Evolutionary conservation across 2,797 vertebrate species (phyloP).

Genomic region (Notolepis coatsorum): DNA sequence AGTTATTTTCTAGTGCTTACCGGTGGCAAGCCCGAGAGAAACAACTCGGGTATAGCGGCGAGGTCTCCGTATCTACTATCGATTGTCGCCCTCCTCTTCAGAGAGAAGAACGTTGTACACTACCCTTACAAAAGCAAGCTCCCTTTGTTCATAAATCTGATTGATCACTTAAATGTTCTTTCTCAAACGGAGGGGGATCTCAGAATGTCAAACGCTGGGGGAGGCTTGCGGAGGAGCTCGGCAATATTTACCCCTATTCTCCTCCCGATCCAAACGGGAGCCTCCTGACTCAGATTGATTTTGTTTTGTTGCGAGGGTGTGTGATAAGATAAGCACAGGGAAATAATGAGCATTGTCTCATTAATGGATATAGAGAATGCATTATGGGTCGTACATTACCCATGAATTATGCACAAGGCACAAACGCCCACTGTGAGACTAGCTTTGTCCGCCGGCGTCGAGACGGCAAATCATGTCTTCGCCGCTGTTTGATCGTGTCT

Average conservation of each 20-base stretch:
- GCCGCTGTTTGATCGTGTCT: conserved; percentile 49
- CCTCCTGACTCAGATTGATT: conserved; percentile 67
- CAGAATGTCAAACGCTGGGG: conserved; percentile 40
- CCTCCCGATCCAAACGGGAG: conserved; percentile 40
- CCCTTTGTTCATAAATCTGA: conserved; percentile 61
- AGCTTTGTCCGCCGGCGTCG: conserved; percentile 31
- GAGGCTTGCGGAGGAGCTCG: conserved; percentile 27
- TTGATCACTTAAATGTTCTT: conserved; percentile 49
- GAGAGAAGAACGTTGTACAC: conserved; percentile 22
- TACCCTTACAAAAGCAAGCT: conserved; percentile 17
- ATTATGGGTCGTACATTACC: conserved; percentile 58
- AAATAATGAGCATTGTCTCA: conserved; percentile 72
- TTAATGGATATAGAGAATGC: conserved; percentile 63
- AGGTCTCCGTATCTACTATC: conserved; percentile 36
- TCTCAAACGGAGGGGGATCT: conserved; percentile 11
- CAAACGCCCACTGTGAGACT: conserved; percentile 45
- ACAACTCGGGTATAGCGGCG: conserved; percentile 33
- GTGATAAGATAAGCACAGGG: conserved; percentile 65
- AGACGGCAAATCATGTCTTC: conserved; percentile 25
- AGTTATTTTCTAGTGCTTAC: conserved; percentile 54
- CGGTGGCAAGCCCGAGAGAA: conserved; percentile 10
- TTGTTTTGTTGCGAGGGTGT: conserved; percentile 58
- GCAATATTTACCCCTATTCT: conserved; percentile 32
- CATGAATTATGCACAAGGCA: conserved; percentile 72
- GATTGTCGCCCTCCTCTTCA: conserved; percentile 25